Percentiles rank a stretch among this genome's conserved stretches.
Conservation (phyloP, 2,888 invertebrate species). For the Cetonia aurata region DNA sequence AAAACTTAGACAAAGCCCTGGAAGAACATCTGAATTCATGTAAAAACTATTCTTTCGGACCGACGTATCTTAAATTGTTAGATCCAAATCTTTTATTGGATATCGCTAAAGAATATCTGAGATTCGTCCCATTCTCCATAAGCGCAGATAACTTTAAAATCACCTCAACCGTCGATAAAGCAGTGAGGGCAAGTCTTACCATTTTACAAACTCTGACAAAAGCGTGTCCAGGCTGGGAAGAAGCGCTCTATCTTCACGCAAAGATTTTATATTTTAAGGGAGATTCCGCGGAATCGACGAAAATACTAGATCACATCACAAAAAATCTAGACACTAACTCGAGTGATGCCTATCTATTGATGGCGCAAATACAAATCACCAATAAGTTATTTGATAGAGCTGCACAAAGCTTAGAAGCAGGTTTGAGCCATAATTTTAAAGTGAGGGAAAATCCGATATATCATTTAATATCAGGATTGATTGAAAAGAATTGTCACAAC, state of each 20-base stretch:
- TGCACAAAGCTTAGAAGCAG: slow-evolving; percentile 88
- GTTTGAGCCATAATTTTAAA: slow-evolving; percentile 92
- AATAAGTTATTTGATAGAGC: slow-evolving; percentile 81
- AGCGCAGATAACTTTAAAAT: slow-evolving; percentile 25
- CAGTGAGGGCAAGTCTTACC: slow-evolving; percentile 37
- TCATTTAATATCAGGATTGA: slow-evolving; percentile 86
- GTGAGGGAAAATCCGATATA: slow-evolving; percentile 92
- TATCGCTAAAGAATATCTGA: slow-evolving; percentile 81
- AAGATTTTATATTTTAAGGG: slow-evolving; percentile 86
- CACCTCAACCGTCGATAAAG: slow-evolving; percentile 26
- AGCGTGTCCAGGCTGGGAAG: slow-evolving; percentile 84
- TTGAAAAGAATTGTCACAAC: slow-evolving; percentile 82
- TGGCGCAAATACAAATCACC: slow-evolving; percentile 87
- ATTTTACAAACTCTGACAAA: slow-evolving; percentile 80
- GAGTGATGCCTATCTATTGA: slow-evolving; percentile 85
- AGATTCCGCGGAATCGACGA: slow-evolving; percentile 79
- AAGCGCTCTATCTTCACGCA: slow-evolving; percentile 78
- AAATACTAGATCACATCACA: slow-evolving; percentile 78
- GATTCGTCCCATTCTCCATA: slow-evolving; percentile 72
- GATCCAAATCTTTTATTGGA: slow-evolving; percentile 90
- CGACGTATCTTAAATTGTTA: slow-evolving; percentile 79
- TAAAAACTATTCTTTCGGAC: slow-evolving; percentile 77
- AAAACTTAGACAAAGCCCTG: slow-evolving; percentile 74
- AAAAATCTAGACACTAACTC: slow-evolving; percentile 82
- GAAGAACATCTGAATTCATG: slow-evolving; percentile 69